A percentile compares a stretch with the other conserved stretches of the same genome.
These are phyloP conservation scores for Trochalopteron elliotii DNA, from an alignment of 2,113 vertebrate species.

Conservation along the genomic window DNA sequence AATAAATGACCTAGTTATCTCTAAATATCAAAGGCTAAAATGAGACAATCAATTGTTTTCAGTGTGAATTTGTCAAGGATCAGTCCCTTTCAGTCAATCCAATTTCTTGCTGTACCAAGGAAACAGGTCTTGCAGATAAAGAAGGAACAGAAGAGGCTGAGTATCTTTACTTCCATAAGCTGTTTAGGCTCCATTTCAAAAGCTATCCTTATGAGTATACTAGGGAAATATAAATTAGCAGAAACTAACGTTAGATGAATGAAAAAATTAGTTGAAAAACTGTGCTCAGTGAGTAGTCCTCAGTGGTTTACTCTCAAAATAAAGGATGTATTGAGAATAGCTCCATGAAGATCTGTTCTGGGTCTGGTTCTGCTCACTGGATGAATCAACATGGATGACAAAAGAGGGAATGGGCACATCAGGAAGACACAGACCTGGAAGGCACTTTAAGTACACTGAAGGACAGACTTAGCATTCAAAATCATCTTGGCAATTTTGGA, in stretches of 20 bases:
- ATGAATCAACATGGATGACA: background rate
- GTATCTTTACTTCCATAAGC: background rate
- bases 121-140: background rate
- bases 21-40: background rate
- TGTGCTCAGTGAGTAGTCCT: background rate
- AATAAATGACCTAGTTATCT: background rate
- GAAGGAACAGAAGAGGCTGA: background rate
- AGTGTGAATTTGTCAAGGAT: background rate
- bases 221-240: background rate
- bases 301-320: background rate
- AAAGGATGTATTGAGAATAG: background rate
- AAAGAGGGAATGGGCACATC: background rate
- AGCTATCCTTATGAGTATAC: background rate
- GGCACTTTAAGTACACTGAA: background rate
- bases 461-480: background rate
- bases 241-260: background rate
- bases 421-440: background rate
- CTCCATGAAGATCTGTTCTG: background rate
- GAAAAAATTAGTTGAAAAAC: background rate
- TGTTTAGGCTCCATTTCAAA: background rate
- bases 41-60: background rate
- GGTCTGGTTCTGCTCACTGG: background rate
- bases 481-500: background rate
- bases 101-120: background rate
- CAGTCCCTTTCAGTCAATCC: background rate